Percentiles rank a stretch among this genome's conserved stretches.
Evolutionary conservation across 2,888 invertebrate species (phyloP).

Genomic region (Cantharis lateralis): DNA sequence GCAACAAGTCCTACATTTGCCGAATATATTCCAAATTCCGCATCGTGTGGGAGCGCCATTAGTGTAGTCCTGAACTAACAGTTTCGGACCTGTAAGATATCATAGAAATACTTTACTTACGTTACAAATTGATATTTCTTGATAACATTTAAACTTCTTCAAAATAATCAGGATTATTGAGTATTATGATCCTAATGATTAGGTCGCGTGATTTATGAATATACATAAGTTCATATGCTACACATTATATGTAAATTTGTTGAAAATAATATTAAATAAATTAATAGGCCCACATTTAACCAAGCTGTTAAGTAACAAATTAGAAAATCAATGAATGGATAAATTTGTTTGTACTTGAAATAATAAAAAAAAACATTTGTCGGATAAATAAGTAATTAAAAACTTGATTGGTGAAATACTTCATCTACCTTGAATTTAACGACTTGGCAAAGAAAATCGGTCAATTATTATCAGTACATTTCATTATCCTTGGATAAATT

Average conservation of each 20-base stretch:
- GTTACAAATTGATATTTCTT: not conserved
- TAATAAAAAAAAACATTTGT: not conserved
- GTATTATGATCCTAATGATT: not conserved
- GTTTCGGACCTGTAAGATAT: not conserved
- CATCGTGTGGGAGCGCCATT: not conserved
- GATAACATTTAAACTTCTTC: not conserved
- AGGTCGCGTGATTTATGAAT: not conserved
- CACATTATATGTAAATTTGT: not conserved
- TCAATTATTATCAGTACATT: not conserved
- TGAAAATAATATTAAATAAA: not conserved
- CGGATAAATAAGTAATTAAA: not conserved
- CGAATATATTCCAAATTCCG: too few species aligned
- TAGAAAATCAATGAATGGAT: not conserved
- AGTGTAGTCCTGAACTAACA: not conserved
- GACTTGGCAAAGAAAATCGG: not conserved
- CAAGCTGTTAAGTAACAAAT: not conserved
- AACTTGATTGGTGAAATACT: not conserved
- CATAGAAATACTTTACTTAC: not conserved
- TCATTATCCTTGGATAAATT: not conserved
- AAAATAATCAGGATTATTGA: not conserved
- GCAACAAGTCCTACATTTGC: too few species aligned
- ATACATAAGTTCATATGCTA: not conserved
- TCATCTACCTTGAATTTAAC: not conserved
- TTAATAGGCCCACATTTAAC: too few species aligned
- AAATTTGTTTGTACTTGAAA: not conserved